Conservation (phyloP, 2,113 vertebrate species). For the Dicaeum eximium region DNA sequence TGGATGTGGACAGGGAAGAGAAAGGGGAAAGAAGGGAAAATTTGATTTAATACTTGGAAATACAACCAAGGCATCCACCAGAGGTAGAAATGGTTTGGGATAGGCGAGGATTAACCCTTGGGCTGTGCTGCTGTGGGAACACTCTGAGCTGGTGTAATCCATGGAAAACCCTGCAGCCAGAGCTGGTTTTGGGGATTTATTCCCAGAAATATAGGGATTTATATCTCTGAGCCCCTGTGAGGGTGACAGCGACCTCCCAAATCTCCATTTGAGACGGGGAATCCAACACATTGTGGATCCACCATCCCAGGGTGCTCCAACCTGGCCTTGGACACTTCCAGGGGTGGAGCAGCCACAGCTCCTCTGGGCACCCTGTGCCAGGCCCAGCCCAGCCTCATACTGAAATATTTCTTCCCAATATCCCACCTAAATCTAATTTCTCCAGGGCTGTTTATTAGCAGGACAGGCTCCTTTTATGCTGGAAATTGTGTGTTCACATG, state of each 20-base stretch:
- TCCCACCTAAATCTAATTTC: not conserved
- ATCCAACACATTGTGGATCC: not conserved
- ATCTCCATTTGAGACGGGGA: not conserved
- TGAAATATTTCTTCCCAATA: not conserved
- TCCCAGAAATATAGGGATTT: too few species aligned
- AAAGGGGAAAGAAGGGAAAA: too few species aligned
- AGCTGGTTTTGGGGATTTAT: not conserved
- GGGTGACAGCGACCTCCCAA: not conserved
- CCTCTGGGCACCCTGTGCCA: not conserved
- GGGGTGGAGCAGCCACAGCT: not conserved
- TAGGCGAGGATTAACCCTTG: not conserved
- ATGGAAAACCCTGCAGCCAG: not conserved
- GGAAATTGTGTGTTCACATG: not conserved
- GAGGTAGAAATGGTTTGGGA: not conserved
- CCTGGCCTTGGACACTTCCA: not conserved
- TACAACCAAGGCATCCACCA: not conserved
- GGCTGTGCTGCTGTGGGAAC: not conserved
- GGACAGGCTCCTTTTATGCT: not conserved
- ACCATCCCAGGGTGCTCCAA: rapidly evolving
- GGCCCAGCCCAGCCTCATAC: rapidly evolving
- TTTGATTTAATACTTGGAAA: not conserved
- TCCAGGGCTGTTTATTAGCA: not conserved
- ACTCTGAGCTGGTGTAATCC: not conserved
- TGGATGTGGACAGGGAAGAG: not conserved
- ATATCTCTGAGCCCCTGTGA: not conserved